Percentiles rank a stretch among this genome's conserved stretches.
phyloP scores from a whole-genome alignment of 2,113 vertebrate genomes.

The Polypterus senegalus region DNA sequence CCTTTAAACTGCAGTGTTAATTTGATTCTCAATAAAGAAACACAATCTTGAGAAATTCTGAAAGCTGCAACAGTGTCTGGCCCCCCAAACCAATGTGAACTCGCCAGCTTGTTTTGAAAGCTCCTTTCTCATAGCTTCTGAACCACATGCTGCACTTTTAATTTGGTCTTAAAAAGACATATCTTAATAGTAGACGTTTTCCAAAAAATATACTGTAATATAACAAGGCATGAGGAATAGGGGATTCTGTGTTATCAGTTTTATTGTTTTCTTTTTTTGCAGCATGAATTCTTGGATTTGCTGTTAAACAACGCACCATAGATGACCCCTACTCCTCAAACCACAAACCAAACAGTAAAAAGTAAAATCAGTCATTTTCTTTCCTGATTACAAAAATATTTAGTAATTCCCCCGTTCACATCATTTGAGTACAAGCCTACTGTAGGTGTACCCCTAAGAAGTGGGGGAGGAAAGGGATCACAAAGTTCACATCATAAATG shows the following conservation, averaged over 20 bases:
- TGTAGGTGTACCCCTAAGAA: slow-evolving; percentile 67
- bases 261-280: no score
- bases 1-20: no score
- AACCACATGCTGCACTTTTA: background rate
- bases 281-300: background rate
- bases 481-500: slow-evolving; percentile 63
- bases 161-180: background rate
- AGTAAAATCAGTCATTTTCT: slow-evolving; percentile 14
- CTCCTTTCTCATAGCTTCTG: slow-evolving; percentile 1
- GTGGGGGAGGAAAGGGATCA: slow-evolving; percentile 47
- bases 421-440: slow-evolving; percentile 11
- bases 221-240: slow-evolving; percentile 8
- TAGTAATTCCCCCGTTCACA: slow-evolving; percentile 30
- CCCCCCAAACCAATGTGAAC: no score
- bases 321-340: slow-evolving; percentile 14
- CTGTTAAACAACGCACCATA: slow-evolving; percentile 23
- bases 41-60: no score
- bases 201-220: slow-evolving; percentile 4
- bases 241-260: background rate
- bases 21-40: no score
- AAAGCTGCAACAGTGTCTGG: no score
- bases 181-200: background rate
- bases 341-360: background rate
- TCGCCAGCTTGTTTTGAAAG: background rate
- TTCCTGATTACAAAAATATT: slow-evolving; percentile 7